Conservation (phyloP, 1,140 invertebrate genomes). For the Metaphire vulgaris region DNA sequence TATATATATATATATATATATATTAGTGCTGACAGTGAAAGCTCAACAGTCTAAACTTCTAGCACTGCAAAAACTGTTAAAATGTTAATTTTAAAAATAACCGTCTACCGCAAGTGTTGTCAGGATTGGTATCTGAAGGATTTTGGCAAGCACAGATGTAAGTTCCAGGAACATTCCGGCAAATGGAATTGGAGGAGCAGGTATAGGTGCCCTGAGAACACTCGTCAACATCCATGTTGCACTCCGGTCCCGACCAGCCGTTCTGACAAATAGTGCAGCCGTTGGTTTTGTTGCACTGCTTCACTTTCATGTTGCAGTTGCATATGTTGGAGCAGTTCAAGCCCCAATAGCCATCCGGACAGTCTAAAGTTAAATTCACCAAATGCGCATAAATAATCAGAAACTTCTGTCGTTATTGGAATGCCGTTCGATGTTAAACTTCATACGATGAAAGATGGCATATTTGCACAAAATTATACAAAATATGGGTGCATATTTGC, state of each 20-base stretch:
- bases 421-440: too few species aligned
- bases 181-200: background rate
- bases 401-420: too few species aligned
- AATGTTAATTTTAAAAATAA: background rate
- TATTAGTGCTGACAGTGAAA: too few species aligned
- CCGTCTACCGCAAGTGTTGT: background rate
- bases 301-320: background rate
- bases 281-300: background rate
- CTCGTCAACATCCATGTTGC: background rate
- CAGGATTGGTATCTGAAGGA: background rate
- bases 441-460: too few species aligned
- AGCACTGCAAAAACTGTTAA: too few species aligned
- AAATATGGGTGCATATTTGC: too few species aligned
- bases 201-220: background rate
- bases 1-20: too few species aligned
- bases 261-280: background rate
- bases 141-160: background rate
- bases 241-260: background rate
- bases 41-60: too few species aligned
- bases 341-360: background rate
- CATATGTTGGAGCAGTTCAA: background rate
- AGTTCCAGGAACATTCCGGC: background rate
- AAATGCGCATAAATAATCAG: too few species aligned
- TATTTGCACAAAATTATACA: too few species aligned
- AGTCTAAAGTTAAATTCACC: too few species aligned